Conservation (phyloP, 2,797 vertebrate species). For the Melanotaenia maccullochi region DNA sequence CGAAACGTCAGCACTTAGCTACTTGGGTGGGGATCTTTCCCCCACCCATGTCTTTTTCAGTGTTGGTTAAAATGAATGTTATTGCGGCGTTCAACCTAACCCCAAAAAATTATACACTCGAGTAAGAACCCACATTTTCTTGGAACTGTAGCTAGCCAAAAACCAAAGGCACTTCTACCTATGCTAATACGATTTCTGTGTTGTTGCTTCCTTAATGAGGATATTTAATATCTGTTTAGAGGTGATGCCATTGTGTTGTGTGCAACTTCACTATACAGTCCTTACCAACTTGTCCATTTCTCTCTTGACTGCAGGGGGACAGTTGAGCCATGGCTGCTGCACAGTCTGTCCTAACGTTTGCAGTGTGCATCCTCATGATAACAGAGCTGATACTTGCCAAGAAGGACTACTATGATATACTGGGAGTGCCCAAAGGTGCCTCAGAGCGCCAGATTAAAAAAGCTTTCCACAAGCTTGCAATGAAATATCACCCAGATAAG, state of each 20-base stretch:
- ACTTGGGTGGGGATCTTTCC: not conserved
- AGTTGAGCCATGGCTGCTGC: conserved; percentile 85
- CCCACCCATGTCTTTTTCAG: not conserved
- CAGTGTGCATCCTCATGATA: conserved; percentile 93
- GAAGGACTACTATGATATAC: conserved; percentile 93
- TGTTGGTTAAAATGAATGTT: not conserved
- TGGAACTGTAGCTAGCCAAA: not conserved
- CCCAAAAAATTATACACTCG: not conserved
- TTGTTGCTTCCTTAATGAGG: not conserved
- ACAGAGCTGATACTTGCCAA: conserved; percentile 93
- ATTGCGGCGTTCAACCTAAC: not conserved
- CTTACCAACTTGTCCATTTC: not conserved
- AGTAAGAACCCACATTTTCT: not conserved
- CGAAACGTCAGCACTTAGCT: not conserved
- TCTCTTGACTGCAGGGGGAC: conserved; percentile 43
- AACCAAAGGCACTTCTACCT: not conserved
- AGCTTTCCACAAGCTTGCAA: conserved; percentile 95
- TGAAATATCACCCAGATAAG: conserved; percentile 97
- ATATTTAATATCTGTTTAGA: not conserved
- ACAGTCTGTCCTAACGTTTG: conserved; percentile 88
- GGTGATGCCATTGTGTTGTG: not conserved
- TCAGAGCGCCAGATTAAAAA: conserved; percentile 96
- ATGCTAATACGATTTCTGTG: not conserved
- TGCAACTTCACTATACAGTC: not conserved
- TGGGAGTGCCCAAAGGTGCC: conserved; percentile 93